phyloP scores from a whole-genome alignment of 2,797 vertebrate species.

The Sylvilagus floridanus region DNA sequence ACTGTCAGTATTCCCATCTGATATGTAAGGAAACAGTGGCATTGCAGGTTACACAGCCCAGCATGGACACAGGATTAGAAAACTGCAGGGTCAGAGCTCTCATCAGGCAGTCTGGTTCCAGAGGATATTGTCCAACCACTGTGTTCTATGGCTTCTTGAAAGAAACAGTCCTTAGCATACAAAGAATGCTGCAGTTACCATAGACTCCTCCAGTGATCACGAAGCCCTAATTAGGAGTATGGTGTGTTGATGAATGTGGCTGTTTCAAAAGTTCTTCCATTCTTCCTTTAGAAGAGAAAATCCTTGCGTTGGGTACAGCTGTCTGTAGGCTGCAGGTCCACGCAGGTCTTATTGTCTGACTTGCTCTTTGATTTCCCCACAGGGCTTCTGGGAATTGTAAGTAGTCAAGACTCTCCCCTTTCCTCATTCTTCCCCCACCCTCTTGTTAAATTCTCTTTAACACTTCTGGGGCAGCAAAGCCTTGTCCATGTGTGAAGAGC shows the following conservation, averaged over 20 bases:
- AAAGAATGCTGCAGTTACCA: background rate
- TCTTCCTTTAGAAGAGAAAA: conserved; percentile 58
- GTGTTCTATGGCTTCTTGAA: background rate
- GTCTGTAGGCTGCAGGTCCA: background rate
- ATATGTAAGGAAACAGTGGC: background rate
- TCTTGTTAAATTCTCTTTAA: conserved; percentile 35
- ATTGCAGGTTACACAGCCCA: background rate
- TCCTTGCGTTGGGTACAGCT: background rate
- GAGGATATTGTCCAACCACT: background rate
- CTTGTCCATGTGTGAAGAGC: background rate
- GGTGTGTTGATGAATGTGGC: background rate
- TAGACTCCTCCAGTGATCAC: background rate
- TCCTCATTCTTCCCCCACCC: background rate
- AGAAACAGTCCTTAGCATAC: background rate
- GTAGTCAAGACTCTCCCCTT: background rate
- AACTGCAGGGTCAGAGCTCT: background rate
- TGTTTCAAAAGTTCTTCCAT: conserved; percentile 48
- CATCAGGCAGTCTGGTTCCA: background rate
- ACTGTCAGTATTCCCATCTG: background rate
- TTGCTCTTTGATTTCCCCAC: conserved; percentile 8
- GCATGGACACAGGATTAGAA: background rate
- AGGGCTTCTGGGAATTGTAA: background rate
- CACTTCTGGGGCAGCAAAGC: background rate
- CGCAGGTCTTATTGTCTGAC: background rate
- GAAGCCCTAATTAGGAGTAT: background rate